Conservation (phyloP, 2,113 vertebrate species). For the Percina caprodes region DNA sequence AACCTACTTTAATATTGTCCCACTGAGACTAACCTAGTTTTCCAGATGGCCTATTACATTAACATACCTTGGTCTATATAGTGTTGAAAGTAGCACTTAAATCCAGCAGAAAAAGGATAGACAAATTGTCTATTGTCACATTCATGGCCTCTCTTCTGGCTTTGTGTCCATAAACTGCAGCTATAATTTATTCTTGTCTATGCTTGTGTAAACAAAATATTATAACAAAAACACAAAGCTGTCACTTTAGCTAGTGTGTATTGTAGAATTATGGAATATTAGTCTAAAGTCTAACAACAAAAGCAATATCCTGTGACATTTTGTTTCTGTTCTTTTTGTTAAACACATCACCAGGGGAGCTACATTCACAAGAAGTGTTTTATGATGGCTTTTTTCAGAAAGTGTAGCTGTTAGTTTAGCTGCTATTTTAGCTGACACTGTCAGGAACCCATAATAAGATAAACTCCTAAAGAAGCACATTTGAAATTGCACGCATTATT, state of each 20-base stretch:
- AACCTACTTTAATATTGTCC: slow-evolving; percentile 60
- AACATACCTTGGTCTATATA: slow-evolving; percentile 10
- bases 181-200: slow-evolving; percentile 16
- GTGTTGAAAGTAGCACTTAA: slow-evolving; percentile 32
- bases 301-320: slow-evolving; percentile 22
- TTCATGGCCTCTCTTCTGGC: slow-evolving; percentile 1
- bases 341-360: not conserved
- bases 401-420: not conserved
- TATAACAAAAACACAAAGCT: not conserved
- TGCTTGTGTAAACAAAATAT: slow-evolving; percentile 12
- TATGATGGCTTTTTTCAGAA: not conserved
- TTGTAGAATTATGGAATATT: slow-evolving; percentile 4
- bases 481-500: not conserved
- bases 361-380: slow-evolving; percentile 17
- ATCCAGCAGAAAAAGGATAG: not conserved
- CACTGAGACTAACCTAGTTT: slow-evolving; percentile 68
- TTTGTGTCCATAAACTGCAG: not conserved
- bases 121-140: slow-evolving; percentile 20
- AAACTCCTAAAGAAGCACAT: not conserved
- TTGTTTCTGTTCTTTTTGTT: not conserved
- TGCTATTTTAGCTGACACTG: not conserved
- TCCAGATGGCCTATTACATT: slow-evolving; percentile 60
- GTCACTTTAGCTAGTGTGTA: not conserved
- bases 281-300: not conserved
- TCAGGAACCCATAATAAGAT: not conserved